These are phyloP conservation scores for Thripadectes ignobilis DNA, from an alignment of 2,797 vertebrate genomes.

Conservation along the genomic window DNA sequence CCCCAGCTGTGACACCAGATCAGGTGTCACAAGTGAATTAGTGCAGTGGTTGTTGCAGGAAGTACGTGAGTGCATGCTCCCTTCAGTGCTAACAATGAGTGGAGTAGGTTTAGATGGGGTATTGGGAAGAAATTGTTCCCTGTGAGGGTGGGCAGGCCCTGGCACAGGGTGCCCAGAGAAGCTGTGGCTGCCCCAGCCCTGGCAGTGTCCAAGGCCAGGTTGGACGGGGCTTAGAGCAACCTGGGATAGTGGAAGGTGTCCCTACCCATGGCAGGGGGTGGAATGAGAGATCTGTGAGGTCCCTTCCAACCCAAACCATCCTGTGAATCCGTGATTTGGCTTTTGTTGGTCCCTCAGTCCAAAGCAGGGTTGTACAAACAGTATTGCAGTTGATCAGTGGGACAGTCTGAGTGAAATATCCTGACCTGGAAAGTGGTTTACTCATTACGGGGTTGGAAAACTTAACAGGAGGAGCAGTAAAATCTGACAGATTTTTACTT, in stretches of 20 bases:
- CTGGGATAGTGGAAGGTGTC: background rate
- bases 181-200: background rate
- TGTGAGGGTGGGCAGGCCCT: background rate
- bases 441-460: background rate
- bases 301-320: background rate
- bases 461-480: background rate
- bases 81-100: no score
- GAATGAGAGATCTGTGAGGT: background rate
- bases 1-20: background rate
- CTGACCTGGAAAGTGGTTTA: background rate
- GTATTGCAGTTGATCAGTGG: background rate
- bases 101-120: background rate
- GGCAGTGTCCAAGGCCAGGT: background rate
- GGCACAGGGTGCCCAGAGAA: background rate
- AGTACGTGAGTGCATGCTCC: fast-evolving
- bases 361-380: background rate
- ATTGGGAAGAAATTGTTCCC: background rate
- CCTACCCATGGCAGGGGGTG: background rate
- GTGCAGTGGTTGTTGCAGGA: background rate
- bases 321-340: background rate
- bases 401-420: background rate
- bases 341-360: background rate
- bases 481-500: background rate
- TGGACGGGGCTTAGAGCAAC: fast-evolving
- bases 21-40: background rate